Evolutionary conservation across 2,888 invertebrate genomes (phyloP).

Genomic region (Cremastinae sp.): DNA sequence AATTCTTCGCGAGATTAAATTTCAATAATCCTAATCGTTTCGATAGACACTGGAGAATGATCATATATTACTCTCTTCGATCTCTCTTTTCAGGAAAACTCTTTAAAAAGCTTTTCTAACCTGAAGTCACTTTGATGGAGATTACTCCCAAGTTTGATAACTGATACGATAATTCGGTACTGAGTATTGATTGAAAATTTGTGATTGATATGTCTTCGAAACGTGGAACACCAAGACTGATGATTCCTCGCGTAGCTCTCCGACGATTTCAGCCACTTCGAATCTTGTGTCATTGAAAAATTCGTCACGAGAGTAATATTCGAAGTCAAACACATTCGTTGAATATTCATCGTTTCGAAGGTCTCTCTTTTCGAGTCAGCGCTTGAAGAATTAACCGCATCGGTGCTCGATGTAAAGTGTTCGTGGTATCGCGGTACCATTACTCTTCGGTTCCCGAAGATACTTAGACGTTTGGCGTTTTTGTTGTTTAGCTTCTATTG

Average conservation of each 20-base stretch:
- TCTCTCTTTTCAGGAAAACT: no score
- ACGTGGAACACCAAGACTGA: no score
- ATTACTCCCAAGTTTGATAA: no score
- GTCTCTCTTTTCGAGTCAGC: conserved; percentile 15
- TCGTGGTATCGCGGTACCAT: neutral
- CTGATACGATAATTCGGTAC: no score
- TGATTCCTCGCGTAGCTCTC: neutral
- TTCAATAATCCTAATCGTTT: conserved; percentile 19
- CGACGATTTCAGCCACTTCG: neutral
- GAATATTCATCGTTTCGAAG: conserved; percentile 21
- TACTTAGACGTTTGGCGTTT: conserved; percentile 19
- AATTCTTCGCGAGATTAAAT: conserved; percentile 35
- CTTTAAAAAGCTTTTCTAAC: no score
- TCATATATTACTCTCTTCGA: neutral
- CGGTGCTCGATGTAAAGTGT: conserved; percentile 16
- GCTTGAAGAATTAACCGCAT: conserved; percentile 23
- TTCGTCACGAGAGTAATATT: conserved; percentile 9
- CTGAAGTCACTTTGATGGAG: no score
- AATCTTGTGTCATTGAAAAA: neutral
- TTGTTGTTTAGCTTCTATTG: no score
- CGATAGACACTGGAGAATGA: neutral
- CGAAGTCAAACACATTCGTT: neutral
- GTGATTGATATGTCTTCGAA: no score
- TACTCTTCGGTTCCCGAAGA: neutral
- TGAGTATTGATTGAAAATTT: no score